Evolutionary conservation across 2,797 vertebrate genomes (phyloP), one percentile per base, ranked within the genome.

Genomic region (Sebastes cheni): DNA sequence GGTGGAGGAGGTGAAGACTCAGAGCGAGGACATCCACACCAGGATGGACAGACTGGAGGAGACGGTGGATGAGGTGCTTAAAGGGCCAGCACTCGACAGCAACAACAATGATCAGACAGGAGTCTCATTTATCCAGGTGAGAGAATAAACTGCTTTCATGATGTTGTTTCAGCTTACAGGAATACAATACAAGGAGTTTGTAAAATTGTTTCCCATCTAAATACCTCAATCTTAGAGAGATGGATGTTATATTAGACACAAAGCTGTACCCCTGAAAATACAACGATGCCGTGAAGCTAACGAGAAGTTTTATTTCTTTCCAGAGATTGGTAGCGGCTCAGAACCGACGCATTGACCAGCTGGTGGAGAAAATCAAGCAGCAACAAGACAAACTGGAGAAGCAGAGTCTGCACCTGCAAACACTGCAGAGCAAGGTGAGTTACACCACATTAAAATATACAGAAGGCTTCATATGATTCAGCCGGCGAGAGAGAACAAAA

Each of bases 351-450:
- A 97, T 99, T 0, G 96, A 98, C 65, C 97, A 97, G 23, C 95
- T 99, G 58, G 88, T 97, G 85, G 97, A 97, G 83, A 98, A 97
- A 85, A 96, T 99, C 78, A 95, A 95, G 78, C 96, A 97, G 89
- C 98, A 99, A 72, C 98, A 99, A 75, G 97, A 96, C 75, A 97
- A 97, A 85, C 93, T 99, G 93, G 97, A 99, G 84, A 99, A 98
- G 79, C 98, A 99, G 90, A 97, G 95, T 32, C 67, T 97, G 36
- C 96, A 96, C 84, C 97, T 99, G 56, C 96, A 97, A 75, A 94
- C 91, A 1, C 93, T 99, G 67, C 97, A 99, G 86, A 96, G 85
- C 90, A 97, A 98, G 96, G 98, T 98, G 90, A 79, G 86, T 6
- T 1, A 4, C 36, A 13, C 2, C 12, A 23, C 76, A n/a, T n/a